Conservation (phyloP, 1,140 invertebrate species). For the Ostrea denselamellosa region DNA sequence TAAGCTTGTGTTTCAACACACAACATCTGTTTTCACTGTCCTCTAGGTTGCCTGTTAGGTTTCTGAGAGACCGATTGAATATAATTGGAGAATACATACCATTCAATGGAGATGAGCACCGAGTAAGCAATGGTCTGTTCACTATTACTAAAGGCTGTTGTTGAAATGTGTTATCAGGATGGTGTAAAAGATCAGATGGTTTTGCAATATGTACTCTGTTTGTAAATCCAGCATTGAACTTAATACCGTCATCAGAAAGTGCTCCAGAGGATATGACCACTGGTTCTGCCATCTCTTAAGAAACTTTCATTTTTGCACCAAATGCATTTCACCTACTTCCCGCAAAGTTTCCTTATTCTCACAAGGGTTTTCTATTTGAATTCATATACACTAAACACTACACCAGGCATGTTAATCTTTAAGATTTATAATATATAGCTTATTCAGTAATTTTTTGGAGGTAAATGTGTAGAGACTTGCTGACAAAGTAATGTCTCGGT, state of each 20-base stretch:
- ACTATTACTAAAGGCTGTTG: neutral
- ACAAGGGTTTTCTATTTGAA: neutral
- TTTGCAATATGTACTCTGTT: neutral
- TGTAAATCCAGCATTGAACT: constrained; percentile 14
- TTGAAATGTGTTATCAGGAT: neutral
- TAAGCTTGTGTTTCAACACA: constrained; percentile 73
- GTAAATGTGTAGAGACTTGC: constrained; percentile 33
- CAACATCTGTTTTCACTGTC: constrained; percentile 72
- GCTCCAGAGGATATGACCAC: neutral
- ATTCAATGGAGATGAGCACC: neutral
- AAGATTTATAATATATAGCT: neutral
- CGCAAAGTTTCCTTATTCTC: neutral
- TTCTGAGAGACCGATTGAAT: constrained; percentile 57
- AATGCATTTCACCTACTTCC: neutral
- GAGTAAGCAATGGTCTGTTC: neutral
- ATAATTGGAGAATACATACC: constrained; percentile 19
- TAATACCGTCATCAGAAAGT: neutral
- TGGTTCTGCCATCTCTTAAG: neutral
- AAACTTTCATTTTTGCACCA: neutral
- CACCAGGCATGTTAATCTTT: constrained; percentile 1
- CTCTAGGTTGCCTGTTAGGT: constrained; percentile 66
- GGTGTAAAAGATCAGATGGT: neutral
- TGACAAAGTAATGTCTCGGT: neutral
- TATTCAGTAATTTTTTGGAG: constrained; percentile 26
- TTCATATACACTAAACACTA: neutral